These are phyloP conservation scores for Lucilia cuprina DNA, from an alignment of 1,140 invertebrate species.

Conservation along the genomic window DNA sequence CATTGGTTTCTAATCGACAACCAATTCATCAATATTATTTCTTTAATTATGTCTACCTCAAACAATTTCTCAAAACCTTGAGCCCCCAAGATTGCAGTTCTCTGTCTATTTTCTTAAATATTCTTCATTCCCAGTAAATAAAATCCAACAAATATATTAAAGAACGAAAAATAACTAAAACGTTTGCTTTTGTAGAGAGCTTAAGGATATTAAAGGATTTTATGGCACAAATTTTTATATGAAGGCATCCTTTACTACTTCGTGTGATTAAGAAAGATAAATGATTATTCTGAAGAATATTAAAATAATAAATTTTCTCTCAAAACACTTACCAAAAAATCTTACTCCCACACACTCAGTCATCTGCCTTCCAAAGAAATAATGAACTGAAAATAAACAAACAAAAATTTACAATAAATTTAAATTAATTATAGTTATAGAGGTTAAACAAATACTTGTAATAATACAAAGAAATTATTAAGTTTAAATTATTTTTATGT, in stretches of 20 bases:
- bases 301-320: not conserved
- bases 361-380: too few species aligned
- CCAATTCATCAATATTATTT: too few species aligned
- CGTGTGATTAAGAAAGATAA: conserved; percentile 11
- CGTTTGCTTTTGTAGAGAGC: not conserved
- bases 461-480: too few species aligned
- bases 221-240: conserved; percentile 4
- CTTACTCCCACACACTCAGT: not conserved
- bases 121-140: not conserved
- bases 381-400: too few species aligned
- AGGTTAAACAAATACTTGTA: too few species aligned
- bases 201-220: conserved; percentile 8
- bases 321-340: not conserved
- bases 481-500: too few species aligned
- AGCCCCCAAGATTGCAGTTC: not conserved
- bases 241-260: not conserved
- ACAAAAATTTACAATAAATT: too few species aligned
- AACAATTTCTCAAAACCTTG: too few species aligned
- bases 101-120: not conserved
- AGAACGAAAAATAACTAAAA: not conserved
- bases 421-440: too few species aligned
- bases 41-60: too few species aligned
- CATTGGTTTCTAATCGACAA: too few species aligned
- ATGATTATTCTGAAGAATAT: not conserved
- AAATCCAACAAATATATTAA: not conserved